phyloP scores from a whole-genome alignment of 2,113 vertebrate genomes.

The Fulmarus glacialis region DNA sequence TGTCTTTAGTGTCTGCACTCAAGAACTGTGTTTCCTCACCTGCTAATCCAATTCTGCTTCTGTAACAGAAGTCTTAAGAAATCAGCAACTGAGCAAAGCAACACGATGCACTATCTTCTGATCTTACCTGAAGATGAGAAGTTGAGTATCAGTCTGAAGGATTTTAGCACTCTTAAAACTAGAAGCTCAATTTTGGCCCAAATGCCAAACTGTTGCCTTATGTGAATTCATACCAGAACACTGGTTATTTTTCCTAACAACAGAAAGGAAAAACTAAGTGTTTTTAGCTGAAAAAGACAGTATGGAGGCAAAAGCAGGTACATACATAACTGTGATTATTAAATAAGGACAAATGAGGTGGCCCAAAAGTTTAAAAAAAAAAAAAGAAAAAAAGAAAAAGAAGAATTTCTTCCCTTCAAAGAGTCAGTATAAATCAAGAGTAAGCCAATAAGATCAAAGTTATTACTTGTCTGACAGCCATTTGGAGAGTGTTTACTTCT shows the following conservation, averaged over 20 bases:
- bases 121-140: background rate
- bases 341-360: background rate
- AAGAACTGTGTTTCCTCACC: background rate
- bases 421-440: background rate
- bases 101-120: background rate
- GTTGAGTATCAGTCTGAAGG: background rate
- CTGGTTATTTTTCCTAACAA: background rate
- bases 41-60: background rate
- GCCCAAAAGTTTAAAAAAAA: background rate
- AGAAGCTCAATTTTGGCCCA: background rate
- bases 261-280: background rate
- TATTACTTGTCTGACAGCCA: background rate
- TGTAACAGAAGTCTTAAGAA: background rate
- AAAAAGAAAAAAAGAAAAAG: background rate
- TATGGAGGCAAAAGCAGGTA: background rate
- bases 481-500: background rate
- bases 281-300: background rate
- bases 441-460: background rate
- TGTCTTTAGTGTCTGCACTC: background rate
- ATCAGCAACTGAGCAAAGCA: background rate
- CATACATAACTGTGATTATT: background rate
- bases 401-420: background rate
- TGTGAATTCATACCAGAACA: background rate
- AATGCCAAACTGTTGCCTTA: background rate
- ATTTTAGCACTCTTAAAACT: background rate